Percentiles rank a stretch among this genome's conserved stretches.
These are phyloP conservation scores for Oryzias sinensis DNA, from an alignment of 2,797 vertebrate species.

Conservation along the genomic window DNA sequence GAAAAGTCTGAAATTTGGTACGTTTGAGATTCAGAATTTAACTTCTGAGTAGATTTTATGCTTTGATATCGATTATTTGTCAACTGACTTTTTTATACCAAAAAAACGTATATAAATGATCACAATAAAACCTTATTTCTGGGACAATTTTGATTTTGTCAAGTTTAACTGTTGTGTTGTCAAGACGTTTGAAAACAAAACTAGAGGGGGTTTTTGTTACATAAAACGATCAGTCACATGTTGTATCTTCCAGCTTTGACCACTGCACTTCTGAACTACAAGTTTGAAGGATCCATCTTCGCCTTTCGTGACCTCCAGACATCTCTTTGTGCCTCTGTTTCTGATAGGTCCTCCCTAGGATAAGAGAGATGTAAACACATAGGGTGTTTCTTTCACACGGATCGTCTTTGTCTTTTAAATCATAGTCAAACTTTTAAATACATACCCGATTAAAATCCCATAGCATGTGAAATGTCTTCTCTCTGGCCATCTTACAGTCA, in stretches of 20 bases:
- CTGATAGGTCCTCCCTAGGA: conserved; percentile 59
- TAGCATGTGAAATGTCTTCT: conserved; percentile 54
- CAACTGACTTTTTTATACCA: too few relatives aligned
- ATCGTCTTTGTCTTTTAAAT: too few relatives aligned
- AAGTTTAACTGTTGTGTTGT: too few relatives aligned
- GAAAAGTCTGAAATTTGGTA: too few relatives aligned
- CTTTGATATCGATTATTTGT: too few relatives aligned
- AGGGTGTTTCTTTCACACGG: too few relatives aligned
- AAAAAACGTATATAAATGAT: too few relatives aligned
- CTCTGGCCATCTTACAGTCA: conserved; percentile 51
- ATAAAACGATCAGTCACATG: conserved; percentile 28
- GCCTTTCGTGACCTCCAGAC: conserved; percentile 53
- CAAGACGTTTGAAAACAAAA: too few relatives aligned
- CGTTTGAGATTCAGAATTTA: not conserved
- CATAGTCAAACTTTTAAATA: not conserved
- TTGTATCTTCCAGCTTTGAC: conserved; percentile 71
- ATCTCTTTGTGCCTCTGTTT: conserved; percentile 70
- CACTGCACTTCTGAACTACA: conserved; percentile 61
- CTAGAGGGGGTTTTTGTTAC: not conserved
- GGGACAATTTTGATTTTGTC: too few relatives aligned
- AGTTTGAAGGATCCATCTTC: conserved; percentile 25
- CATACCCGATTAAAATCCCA: conserved; percentile 76
- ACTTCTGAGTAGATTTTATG: too few relatives aligned
- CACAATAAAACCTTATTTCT: too few relatives aligned
- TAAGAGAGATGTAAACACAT: conserved; percentile 1